phyloP scores from a whole-genome alignment of 2,888 invertebrate genomes.

The Ochropacha duplaris region DNA sequence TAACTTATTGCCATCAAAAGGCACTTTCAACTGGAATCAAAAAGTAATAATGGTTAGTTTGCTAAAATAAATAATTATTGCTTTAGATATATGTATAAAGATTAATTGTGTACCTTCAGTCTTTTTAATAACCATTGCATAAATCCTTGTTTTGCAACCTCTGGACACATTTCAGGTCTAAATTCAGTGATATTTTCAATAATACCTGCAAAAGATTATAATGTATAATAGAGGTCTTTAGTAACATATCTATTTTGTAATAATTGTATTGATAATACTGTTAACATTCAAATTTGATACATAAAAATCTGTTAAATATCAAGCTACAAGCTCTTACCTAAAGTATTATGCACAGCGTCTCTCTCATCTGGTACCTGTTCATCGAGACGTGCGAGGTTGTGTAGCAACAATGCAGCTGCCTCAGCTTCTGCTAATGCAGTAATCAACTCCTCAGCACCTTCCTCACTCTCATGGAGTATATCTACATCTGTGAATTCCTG shows the following conservation, averaged over 20 bases:
- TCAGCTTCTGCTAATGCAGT: conserved; percentile 95
- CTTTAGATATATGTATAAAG: background rate
- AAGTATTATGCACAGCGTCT: conserved; percentile 97
- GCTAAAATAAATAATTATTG: background rate
- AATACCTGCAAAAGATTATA: conserved; percentile 83
- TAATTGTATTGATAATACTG: background rate
- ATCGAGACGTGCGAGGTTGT: conserved; percentile 96
- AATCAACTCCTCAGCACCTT: conserved; percentile 93
- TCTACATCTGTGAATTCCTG: conserved; percentile 98
- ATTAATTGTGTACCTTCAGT: conserved; percentile 87
- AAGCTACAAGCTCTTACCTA: conserved; percentile 80
- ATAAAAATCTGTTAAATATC: background rate
- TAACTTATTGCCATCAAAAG: conserved; percentile 97
- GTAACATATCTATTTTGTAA: no score
- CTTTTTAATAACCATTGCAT: conserved; percentile 96
- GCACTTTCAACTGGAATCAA: conserved; percentile 85
- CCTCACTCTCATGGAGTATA: conserved; percentile 96
- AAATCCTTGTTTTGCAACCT: conserved; percentile 95
- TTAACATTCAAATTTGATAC: background rate
- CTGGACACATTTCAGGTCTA: conserved; percentile 90
- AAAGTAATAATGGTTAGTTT: conserved; percentile 3
- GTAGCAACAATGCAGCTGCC: conserved; percentile 93
- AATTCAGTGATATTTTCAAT: conserved; percentile 98
- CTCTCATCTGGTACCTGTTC: conserved; percentile 96
- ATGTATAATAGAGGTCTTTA: no score